phyloP scores from a whole-genome alignment of 2,888 invertebrate genomes.

The Mythimna vitellina region DNA sequence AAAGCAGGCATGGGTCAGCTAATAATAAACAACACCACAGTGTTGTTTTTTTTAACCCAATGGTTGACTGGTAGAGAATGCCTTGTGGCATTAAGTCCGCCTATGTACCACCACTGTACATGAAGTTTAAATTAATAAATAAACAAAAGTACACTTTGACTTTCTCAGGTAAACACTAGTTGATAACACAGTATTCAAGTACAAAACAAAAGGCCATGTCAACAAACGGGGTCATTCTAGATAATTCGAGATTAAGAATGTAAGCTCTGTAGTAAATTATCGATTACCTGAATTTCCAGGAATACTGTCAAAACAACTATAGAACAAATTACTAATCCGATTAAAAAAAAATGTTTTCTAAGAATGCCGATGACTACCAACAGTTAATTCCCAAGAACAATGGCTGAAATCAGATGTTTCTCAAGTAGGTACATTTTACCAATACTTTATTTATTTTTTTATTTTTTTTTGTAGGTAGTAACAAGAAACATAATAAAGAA shows the following conservation, averaged over 20 bases:
- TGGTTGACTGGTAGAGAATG: no score
- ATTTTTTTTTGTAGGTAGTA: no score
- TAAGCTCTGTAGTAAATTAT: background rate
- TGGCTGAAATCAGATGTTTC: background rate
- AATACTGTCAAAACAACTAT: background rate
- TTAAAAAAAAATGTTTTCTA: background rate
- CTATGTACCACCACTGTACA: no score
- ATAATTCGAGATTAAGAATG: background rate
- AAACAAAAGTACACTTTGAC: no score
- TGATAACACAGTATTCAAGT: background rate
- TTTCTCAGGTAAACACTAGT: no score
- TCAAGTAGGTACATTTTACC: background rate
- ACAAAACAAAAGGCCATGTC: background rate
- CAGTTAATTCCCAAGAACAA: background rate
- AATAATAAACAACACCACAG: no score
- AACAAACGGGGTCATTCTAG: background rate
- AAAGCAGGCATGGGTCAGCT: no score
- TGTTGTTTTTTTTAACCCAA: no score
- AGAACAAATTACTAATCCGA: conserved; percentile 6
- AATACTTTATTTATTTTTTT: background rate
- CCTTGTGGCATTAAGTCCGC: no score
- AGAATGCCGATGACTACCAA: background rate
- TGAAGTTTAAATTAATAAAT: no score
- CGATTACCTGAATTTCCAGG: background rate
- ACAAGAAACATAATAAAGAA: no score